Evolutionary conservation across 1,140 invertebrate species (phyloP).

Genomic region (Proctacanthus coquilletti): DNA sequence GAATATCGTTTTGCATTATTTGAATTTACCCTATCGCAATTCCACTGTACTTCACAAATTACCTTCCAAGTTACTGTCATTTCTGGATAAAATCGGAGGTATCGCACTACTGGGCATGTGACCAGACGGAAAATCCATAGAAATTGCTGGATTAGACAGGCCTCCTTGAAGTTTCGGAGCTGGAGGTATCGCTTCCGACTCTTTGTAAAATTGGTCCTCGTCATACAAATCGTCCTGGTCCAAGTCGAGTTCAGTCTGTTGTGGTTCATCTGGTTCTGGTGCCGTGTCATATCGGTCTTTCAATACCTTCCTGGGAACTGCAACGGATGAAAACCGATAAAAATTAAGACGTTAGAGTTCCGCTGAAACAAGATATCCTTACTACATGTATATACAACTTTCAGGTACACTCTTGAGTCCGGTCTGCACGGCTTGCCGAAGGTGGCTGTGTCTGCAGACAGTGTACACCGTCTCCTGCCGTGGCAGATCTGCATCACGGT

Average conservation of each 20-base stretch:
- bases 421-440: slow-evolving; percentile 72
- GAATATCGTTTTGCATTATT: no score
- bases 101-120: slow-evolving; percentile 13
- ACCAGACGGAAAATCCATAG: not conserved
- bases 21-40: no score
- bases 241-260: slow-evolving; percentile 29
- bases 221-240: slow-evolving; percentile 30
- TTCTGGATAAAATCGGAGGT: slow-evolving; percentile 13
- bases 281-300: slow-evolving; percentile 58
- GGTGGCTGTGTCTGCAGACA: slow-evolving; percentile 63
- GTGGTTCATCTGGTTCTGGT: slow-evolving; percentile 50
- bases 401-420: slow-evolving; percentile 72
- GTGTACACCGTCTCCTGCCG: slow-evolving; percentile 63
- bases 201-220: slow-evolving; percentile 29
- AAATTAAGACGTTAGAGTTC: not conserved
- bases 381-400: slow-evolving; percentile 87
- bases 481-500: slow-evolving; percentile 78
- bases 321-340: not conserved
- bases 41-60: no score
- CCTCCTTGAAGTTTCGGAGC: slow-evolving; percentile 21
- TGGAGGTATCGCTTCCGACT: slow-evolving; percentile 21
- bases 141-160: slow-evolving; percentile 11
- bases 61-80: slow-evolving; percentile 18
- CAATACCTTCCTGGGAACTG: slow-evolving; percentile 71
- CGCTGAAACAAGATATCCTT: slow-evolving; percentile 35